Evolutionary conservation across 1,140 invertebrate genomes (phyloP).

Genomic region (Cyrtorhinus lividipennis): DNA sequence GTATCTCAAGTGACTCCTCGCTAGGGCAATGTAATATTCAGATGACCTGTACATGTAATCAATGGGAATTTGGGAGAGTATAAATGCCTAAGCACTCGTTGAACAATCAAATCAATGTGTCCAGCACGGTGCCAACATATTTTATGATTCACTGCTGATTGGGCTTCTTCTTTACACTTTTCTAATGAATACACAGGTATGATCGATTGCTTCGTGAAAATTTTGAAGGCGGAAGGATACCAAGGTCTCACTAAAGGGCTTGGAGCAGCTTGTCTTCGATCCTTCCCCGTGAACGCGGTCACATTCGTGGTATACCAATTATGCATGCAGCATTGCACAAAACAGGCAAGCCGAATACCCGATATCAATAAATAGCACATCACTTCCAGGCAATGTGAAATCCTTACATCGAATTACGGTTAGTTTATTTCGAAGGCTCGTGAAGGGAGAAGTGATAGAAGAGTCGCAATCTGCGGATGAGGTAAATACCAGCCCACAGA

Average conservation of each 20-base stretch:
- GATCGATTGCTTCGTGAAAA: constrained; percentile 34
- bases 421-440: not conserved
- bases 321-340: not conserved
- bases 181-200: constrained; percentile 26
- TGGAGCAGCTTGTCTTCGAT: constrained; percentile 39
- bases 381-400: not conserved
- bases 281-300: constrained; percentile 54
- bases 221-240: constrained; percentile 36
- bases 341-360: too few species aligned
- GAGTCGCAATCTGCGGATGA: too few species aligned
- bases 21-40: too few species aligned
- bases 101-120: too few species aligned
- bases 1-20: too few species aligned
- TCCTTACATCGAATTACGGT: not conserved
- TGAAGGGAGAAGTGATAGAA: not conserved
- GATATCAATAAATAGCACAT: not conserved
- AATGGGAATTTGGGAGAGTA: too few species aligned
- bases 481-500: too few species aligned
- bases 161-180: too few species aligned
- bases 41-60: too few species aligned
- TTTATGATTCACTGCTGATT: too few species aligned
- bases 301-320: constrained; percentile 49
- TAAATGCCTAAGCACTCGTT: too few species aligned
- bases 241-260: constrained; percentile 43
- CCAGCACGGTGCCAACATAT: too few species aligned